phyloP scores from a whole-genome alignment of 2,888 invertebrate species.

The Sepiola atlantica region DNA sequence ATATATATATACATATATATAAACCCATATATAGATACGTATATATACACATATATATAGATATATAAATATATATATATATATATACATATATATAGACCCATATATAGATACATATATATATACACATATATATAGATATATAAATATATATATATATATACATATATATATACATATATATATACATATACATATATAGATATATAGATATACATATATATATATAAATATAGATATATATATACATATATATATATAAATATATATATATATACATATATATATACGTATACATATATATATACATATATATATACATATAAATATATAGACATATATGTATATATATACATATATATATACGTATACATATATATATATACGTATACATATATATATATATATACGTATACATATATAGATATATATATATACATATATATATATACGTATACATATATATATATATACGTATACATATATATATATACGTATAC shows the following conservation, averaged over 20 bases:
- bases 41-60: not conserved
- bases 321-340: not conserved
- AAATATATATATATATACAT: not conserved
- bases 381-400: not conserved
- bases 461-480: not conserved
- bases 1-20: no score
- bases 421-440: not conserved
- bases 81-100: not conserved
- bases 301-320: not conserved
- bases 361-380: not conserved
- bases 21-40: not conserved
- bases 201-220: not conserved
- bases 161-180: not conserved
- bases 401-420: no score
- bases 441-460: not conserved
- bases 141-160: not conserved
- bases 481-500: not conserved
- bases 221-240: not conserved
- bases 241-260: not conserved
- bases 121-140: not conserved
- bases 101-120: not conserved
- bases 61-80: not conserved
- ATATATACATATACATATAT: not conserved
- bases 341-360: not conserved
- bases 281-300: not conserved